These are phyloP conservation scores for Coleophora deauratella DNA, from an alignment of 2,888 invertebrate species.

Conservation along the genomic window DNA sequence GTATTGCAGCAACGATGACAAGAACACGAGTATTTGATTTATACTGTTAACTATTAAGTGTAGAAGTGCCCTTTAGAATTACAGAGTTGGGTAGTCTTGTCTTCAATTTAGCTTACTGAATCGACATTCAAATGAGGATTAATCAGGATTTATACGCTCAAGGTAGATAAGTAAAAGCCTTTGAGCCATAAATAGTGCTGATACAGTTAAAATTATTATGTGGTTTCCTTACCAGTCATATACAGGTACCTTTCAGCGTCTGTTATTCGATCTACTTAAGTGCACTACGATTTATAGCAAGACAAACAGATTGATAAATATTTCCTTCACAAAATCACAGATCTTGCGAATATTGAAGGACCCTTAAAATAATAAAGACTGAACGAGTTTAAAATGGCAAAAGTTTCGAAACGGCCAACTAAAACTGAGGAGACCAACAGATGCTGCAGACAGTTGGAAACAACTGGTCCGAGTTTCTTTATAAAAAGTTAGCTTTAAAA, in stretches of 20 bases:
- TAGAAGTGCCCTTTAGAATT: constrained; percentile 42
- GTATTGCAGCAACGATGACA: constrained; percentile 52
- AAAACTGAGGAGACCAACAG: constrained; percentile 65
- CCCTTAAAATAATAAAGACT: constrained; percentile 37
- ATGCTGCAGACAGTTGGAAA: constrained; percentile 68
- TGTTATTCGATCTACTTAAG: constrained; percentile 34
- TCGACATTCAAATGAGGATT: constrained; percentile 54
- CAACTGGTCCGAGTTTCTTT: constrained; percentile 61
- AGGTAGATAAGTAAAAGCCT: neutral
- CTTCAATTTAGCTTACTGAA: constrained; percentile 54
- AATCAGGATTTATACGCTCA: constrained; percentile 52
- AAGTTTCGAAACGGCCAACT: constrained; percentile 50
- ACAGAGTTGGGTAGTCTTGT: constrained; percentile 34
- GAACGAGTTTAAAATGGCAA: constrained; percentile 54
- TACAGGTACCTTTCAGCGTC: constrained; percentile 36
- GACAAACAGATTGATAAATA: neutral
- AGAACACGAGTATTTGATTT: constrained; percentile 58
- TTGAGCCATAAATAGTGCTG: constrained; percentile 3
- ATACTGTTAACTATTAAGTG: constrained; percentile 41
- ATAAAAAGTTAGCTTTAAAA: constrained; percentile 70
- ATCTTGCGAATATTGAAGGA: constrained; percentile 2
- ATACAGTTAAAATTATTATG: constrained; percentile 2
- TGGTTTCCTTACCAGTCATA: constrained; percentile 22
- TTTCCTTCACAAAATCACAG: too few relatives aligned
- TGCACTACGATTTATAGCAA: constrained; percentile 17